phyloP scores from a whole-genome alignment of 2,888 invertebrate genomes.

The Ophion slaviceki region DNA sequence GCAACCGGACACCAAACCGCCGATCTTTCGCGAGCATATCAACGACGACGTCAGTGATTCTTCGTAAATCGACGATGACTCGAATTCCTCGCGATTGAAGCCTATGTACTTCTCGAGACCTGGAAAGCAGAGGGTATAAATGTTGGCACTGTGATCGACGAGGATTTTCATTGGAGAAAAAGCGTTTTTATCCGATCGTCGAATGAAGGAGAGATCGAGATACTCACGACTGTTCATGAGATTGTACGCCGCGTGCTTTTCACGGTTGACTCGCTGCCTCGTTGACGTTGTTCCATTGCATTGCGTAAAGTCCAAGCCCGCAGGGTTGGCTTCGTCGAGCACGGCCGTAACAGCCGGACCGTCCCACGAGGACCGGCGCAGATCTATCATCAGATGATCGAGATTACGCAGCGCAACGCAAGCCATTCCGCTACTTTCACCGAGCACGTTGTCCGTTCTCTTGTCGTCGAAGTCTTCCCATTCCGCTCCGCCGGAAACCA shows the following conservation, averaged over 20 bases:
- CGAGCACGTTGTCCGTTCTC: slow-evolving; percentile 73
- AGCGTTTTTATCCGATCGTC: background rate
- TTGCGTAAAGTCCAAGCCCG: slow-evolving; percentile 75
- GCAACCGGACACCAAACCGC: slow-evolving; percentile 80
- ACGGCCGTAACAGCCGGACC: slow-evolving; percentile 59
- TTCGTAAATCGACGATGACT: slow-evolving; percentile 73
- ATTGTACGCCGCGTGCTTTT: slow-evolving; percentile 77
- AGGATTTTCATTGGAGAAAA: background rate
- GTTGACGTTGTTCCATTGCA: slow-evolving; percentile 53
- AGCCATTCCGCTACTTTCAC: slow-evolving; percentile 76
- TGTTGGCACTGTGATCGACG: background rate
- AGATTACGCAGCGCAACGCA: slow-evolving; percentile 80
- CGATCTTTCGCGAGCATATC: slow-evolving; percentile 78
- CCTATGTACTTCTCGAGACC: slow-evolving; percentile 78
- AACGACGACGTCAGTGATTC: slow-evolving; percentile 77
- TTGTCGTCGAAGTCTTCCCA: slow-evolving; percentile 78
- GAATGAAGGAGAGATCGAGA: background rate
- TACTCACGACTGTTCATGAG: slow-evolving; percentile 77
- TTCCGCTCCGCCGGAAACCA: slow-evolving; percentile 78
- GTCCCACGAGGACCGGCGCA: slow-evolving; percentile 77
- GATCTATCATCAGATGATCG: slow-evolving; percentile 78
- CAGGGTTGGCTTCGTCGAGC: slow-evolving; percentile 74
- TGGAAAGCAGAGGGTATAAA: slow-evolving; percentile 41
- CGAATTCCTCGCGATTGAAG: slow-evolving; percentile 78
- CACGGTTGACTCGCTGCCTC: slow-evolving; percentile 65